A percentile compares a stretch with the other conserved stretches of the same genome.
These are phyloP conservation scores for Melitaea athalia DNA, from an alignment of 2,888 invertebrate genomes.

Conservation along the genomic window DNA sequence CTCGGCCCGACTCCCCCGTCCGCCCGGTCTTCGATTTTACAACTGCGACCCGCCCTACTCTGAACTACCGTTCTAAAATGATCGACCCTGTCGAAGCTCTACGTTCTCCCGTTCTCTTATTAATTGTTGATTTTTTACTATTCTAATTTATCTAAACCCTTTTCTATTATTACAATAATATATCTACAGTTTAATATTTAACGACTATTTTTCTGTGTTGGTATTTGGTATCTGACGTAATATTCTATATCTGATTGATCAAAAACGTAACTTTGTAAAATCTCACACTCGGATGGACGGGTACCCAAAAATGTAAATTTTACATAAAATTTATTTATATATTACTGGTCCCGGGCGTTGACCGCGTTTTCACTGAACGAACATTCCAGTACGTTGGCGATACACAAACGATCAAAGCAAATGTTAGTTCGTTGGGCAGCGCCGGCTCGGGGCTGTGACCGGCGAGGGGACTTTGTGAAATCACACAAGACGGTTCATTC, in stretches of 20 bases:
- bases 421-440: constrained; percentile 42
- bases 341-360: constrained; percentile 40
- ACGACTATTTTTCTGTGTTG: neutral
- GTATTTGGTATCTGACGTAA: neutral
- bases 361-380: constrained; percentile 47
- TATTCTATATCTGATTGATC: neutral
- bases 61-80: constrained; percentile 39
- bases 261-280: constrained; percentile 20
- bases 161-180: neutral
- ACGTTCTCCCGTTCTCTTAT: neutral
- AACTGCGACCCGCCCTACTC: constrained; percentile 30
- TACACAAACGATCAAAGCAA: constrained; percentile 47
- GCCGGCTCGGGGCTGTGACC: constrained; percentile 46
- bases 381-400: constrained; percentile 41
- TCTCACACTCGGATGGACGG: constrained; percentile 35
- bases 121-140: neutral
- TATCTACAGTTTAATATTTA: neutral
- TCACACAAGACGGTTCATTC: constrained; percentile 33
- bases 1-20: constrained; percentile 34
- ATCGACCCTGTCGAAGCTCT: constrained; percentile 11
- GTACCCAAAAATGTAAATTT: constrained; percentile 16
- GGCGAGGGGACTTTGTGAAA: constrained; percentile 41
- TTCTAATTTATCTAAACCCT: neutral
- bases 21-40: constrained; percentile 29
- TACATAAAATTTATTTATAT: constrained; percentile 18